These are phyloP conservation scores for Diachasmimorpha longicaudata DNA, from an alignment of 1,140 invertebrate genomes.

Conservation along the genomic window DNA sequence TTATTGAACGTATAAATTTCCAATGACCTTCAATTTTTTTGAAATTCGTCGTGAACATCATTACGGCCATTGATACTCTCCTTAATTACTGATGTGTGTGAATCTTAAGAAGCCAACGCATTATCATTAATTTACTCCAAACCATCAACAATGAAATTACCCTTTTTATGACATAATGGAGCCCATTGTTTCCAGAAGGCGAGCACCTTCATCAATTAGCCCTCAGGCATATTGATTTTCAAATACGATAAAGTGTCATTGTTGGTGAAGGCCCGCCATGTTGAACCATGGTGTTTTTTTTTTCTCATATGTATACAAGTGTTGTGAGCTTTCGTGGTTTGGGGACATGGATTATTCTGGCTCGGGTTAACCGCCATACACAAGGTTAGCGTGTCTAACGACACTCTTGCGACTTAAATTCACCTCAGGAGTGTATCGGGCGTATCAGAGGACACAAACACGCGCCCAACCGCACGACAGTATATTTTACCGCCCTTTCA, in stretches of 20 bases:
- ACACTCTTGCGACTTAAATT: slow-evolving; percentile 38
- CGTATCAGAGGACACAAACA: not conserved
- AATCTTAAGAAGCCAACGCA: not conserved
- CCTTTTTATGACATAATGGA: not conserved
- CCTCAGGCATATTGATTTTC: not conserved
- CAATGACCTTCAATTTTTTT: no score
- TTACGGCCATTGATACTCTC: not conserved
- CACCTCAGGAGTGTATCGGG: slow-evolving; percentile 1
- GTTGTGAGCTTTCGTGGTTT: slow-evolving; percentile 2
- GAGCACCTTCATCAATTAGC: not conserved
- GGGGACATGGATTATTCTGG: not conserved
- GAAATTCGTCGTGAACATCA: no score
- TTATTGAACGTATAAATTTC: no score
- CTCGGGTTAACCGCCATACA: slow-evolving; percentile 19
- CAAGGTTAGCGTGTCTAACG: slow-evolving; percentile 44
- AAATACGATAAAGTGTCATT: not conserved
- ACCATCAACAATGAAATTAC: not conserved
- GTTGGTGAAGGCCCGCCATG: not conserved
- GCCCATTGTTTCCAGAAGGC: not conserved
- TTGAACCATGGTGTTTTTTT: not conserved
- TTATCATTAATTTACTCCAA: not conserved
- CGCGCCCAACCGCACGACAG: not conserved
- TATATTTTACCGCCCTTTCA: not conserved
- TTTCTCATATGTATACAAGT: not conserved
- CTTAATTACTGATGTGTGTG: no score